Evolutionary conservation across 2,797 vertebrate species (phyloP).

Genomic region (Tinamus major): DNA sequence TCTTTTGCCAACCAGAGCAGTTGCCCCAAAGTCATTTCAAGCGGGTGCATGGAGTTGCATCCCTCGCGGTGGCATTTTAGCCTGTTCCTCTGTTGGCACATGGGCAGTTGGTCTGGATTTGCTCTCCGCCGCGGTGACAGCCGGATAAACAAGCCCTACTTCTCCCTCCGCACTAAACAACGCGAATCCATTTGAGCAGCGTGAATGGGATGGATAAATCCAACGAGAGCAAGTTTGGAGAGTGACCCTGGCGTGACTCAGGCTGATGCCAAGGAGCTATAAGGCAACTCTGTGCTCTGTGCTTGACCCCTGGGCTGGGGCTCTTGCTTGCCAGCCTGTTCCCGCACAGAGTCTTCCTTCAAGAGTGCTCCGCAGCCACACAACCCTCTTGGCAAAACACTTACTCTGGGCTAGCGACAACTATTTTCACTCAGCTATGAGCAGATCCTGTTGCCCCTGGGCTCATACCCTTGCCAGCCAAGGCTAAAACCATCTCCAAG

Average conservation of each 20-base stretch:
- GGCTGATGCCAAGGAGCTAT: fast-evolving
- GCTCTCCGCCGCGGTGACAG: not conserved
- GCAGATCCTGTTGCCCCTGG: no score
- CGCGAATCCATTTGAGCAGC: fast-evolving
- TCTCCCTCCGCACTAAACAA: not conserved
- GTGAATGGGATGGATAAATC: not conserved
- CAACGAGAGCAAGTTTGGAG: not conserved
- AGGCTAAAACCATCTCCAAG: not conserved
- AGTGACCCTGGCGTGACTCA: not conserved
- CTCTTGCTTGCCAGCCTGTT: not conserved
- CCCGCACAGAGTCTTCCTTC: no score
- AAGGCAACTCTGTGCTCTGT: not conserved
- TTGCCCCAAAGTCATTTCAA: conserved; percentile 38
- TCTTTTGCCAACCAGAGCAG: not conserved
- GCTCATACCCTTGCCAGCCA: not conserved
- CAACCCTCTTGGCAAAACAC: not conserved
- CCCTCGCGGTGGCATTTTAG: not conserved
- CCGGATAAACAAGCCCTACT: not conserved
- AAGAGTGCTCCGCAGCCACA: not conserved
- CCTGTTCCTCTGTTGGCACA: not conserved
- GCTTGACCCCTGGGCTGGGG: not conserved
- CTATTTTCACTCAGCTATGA: no score
- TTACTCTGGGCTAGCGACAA: not conserved
- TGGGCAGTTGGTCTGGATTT: not conserved
- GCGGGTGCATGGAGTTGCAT: not conserved